These are phyloP conservation scores for Dromococcyx pavoninus DNA, from an alignment of 2,797 vertebrate species.

Conservation along the genomic window DNA sequence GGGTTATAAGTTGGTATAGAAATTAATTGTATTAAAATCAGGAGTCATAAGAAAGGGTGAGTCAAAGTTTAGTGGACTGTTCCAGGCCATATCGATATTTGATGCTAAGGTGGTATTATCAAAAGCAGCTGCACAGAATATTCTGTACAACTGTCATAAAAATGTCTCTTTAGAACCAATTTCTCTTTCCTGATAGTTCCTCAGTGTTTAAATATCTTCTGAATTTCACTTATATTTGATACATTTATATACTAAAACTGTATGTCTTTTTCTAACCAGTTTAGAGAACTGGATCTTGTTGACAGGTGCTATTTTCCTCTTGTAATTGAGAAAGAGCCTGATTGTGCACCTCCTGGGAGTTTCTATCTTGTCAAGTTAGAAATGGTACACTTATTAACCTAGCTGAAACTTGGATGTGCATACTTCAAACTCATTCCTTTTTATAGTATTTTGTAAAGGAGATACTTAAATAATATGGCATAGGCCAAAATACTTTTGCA, in stretches of 20 bases:
- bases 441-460: not conserved
- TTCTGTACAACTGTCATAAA: not conserved
- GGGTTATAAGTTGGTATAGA: not conserved
- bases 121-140: not conserved
- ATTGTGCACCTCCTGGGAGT: slow-evolving; percentile 15
- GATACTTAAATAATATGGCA: not conserved
- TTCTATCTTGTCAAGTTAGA: slow-evolving; percentile 41
- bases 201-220: slow-evolving; percentile 5
- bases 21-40: not conserved
- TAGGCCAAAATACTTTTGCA: not conserved
- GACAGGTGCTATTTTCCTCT: slow-evolving; percentile 27
- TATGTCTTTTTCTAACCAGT: slow-evolving; percentile 39
- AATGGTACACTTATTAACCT: slow-evolving; percentile 37
- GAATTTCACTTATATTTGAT: not conserved
- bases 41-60: not conserved
- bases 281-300: slow-evolving; percentile 19
- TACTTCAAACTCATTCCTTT: not conserved
- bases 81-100: not conserved
- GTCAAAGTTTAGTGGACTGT: not conserved
- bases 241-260: not conserved
- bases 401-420: not conserved
- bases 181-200: not conserved
- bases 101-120: not conserved
- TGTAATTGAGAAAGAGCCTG: slow-evolving; percentile 31
- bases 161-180: not conserved